Evolutionary conservation across 2,888 invertebrate species (phyloP), one percentile per base, ranked within the genome.

Genomic region (Therioaphis trifolii): DNA sequence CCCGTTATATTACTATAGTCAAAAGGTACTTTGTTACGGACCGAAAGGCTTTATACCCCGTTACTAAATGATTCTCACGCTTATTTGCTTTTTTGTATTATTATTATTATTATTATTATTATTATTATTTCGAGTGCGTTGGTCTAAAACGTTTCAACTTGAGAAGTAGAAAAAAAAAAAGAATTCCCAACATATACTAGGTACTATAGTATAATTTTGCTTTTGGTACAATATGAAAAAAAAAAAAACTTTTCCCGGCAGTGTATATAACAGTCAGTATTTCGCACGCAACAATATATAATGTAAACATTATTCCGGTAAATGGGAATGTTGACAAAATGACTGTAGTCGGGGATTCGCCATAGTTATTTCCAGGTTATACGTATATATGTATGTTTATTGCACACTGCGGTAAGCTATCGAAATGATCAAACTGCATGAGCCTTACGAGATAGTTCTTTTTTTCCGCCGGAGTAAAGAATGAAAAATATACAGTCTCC

Each of bases 31-130:
- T 46, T 46, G 76, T 76, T 76, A 63, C 63, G 63, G 76, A 46
- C 27, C 76, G 46, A 63, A 76, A 61, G 61, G 61, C 61, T 27
- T 61, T 52, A 18, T 21, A 43, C 61, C 58, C 24, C 58, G 43
- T 5, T 18, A 15, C 61, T 79, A 79, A 79, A 79, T 43, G 79
- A 79, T 79, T 79, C 79, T 79, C 79, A 79, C 79, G 79, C 79
- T 79, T 55, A 18, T 75, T 24, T 18, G 12, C 5, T 75, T 1
- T 61, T 55, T 15, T 74, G 18, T 52, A 3, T 1, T 55, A 55
- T 55, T n/a, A n/a, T n/a, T n/a, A n/a, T n/a, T n/a, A n/a, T n/a
- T n/a, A n/a, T n/a, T n/a, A n/a, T n/a, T n/a, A n/a, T n/a, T n/a
- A n/a, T n/a, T n/a, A n/a, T n/a, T 35, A 11, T 61, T 75, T 61